A percentile compares a stretch with the other conserved stretches of the same genome.
phyloP scores from a whole-genome alignment of 2,797 vertebrate genomes.

The Pagetopsis macropterus region DNA sequence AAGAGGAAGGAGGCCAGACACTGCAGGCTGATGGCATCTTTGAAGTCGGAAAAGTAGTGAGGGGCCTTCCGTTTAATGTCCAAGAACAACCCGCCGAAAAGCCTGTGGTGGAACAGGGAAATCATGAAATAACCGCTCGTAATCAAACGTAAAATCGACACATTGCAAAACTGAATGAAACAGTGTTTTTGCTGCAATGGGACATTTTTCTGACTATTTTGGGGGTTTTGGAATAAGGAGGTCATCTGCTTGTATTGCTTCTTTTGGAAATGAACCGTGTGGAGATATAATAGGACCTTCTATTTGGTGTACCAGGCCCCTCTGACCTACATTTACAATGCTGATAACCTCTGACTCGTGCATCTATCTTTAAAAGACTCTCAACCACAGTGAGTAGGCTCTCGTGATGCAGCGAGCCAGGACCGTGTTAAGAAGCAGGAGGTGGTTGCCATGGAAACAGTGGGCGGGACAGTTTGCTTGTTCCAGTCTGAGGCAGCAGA shows the following conservation, averaged over 20 bases:
- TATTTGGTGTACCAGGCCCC: too few species aligned
- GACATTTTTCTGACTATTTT: too few species aligned
- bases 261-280: too few species aligned
- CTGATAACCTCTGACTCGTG: slow-evolving; percentile 1
- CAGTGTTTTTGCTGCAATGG: too few species aligned
- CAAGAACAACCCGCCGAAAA: slow-evolving; percentile 92
- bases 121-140: background rate
- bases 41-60: slow-evolving; percentile 97
- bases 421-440: slow-evolving; percentile 32
- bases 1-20: slow-evolving; percentile 99
- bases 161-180: too few species aligned
- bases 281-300: too few species aligned
- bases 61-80: slow-evolving; percentile 97
- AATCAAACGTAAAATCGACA: background rate
- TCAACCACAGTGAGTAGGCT: slow-evolving; percentile 26
- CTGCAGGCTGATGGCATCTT: slow-evolving; percentile 94
- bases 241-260: too few species aligned
- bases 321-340: too few species aligned
- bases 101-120: slow-evolving; percentile 71
- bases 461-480: slow-evolving; percentile 41
- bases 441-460: slow-evolving; percentile 68
- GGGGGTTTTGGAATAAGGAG: too few species aligned
- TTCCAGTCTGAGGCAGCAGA: slow-evolving; percentile 46
- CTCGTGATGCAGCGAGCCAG: slow-evolving; percentile 23
- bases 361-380: slow-evolving; percentile 15